Conservation (phyloP, 1,140 invertebrate species). For the Drosophila parvula region DNA sequence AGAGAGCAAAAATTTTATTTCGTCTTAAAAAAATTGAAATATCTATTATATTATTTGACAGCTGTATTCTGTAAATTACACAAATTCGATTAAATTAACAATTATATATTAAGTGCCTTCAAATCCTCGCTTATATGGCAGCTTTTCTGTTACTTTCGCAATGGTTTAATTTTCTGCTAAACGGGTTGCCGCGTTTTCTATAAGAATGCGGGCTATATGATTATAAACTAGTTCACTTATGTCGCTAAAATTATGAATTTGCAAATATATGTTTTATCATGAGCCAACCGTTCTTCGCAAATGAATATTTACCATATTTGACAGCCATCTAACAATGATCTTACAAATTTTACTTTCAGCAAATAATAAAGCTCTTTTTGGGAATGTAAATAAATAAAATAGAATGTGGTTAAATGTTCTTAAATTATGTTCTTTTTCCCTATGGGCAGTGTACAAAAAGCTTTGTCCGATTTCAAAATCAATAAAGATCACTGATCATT, state of each 20-base stretch:
- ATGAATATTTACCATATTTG: neutral
- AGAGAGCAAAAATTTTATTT: neutral
- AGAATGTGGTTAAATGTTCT: neutral
- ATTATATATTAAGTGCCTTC: too few species aligned
- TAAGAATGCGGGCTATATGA: too few species aligned
- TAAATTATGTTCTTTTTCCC: neutral
- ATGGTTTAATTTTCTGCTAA: neutral
- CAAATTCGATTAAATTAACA: too few species aligned
- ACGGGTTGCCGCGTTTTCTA: too few species aligned
- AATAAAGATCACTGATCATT: neutral
- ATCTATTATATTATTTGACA: neutral
- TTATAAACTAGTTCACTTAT: neutral
- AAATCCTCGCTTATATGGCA: neutral
- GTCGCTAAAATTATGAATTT: too few species aligned
- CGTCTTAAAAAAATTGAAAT: neutral
- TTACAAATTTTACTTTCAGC: conserved; percentile 22
- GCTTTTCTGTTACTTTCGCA: neutral
- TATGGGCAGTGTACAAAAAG: neutral
- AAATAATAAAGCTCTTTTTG: neutral
- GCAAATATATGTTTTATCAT: too few species aligned
- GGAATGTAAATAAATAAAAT: conserved; percentile 12
- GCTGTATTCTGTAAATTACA: neutral
- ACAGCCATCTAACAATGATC: neutral
- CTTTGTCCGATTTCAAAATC: neutral
- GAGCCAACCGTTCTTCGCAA: too few species aligned